Percentiles rank a stretch among this genome's conserved stretches.
phyloP scores from a whole-genome alignment of 2,888 invertebrate species.

The Cremastinae sp. region DNA sequence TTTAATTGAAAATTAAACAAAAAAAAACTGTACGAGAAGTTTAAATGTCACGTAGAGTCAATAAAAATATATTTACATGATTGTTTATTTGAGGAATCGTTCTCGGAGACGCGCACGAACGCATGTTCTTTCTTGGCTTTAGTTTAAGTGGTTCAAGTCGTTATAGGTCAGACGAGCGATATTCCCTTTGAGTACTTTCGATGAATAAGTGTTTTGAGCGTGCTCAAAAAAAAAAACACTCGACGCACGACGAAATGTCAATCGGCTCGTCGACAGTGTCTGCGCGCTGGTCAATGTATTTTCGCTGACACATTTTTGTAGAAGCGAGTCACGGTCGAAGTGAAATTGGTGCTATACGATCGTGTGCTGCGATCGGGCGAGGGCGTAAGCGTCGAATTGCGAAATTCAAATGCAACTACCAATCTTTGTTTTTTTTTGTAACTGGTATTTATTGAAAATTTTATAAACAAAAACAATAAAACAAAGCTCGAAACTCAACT shows the following conservation, averaged over 20 bases:
- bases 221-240: background rate
- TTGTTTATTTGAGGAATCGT: no score
- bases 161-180: constrained; percentile 25
- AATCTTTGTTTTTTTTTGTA: no score
- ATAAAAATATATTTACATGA: no score
- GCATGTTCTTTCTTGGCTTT: no score
- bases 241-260: constrained; percentile 12
- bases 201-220: background rate
- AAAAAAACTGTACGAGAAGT: no score
- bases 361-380: constrained; percentile 51
- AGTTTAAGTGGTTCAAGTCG: constrained; percentile 38
- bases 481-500: background rate
- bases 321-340: constrained; percentile 77
- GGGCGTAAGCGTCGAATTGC: constrained; percentile 62
- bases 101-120: no score
- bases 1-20: no score
- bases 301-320: constrained; percentile 61
- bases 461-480: constrained; percentile 7
- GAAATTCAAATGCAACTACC: no score
- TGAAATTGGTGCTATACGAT: constrained; percentile 76
- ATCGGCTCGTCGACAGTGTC: constrained; percentile 21
- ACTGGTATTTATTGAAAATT: constrained; percentile 18
- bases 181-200: background rate
- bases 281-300: constrained; percentile 9
- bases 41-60: no score